Evolutionary conservation across 2,888 invertebrate species (phyloP).

Genomic region (Loripinus fragilis): DNA sequence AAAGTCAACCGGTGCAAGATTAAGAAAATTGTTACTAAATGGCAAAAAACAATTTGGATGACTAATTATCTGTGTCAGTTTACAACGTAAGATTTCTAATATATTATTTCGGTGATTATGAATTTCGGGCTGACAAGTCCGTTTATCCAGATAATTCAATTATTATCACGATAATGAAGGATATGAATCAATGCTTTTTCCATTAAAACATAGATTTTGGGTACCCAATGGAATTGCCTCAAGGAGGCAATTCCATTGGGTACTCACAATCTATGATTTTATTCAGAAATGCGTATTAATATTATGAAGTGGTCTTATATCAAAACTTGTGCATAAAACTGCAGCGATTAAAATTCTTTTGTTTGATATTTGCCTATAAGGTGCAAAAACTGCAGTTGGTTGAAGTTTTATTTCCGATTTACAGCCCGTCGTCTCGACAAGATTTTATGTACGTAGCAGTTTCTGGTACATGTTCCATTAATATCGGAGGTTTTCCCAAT

Average conservation of each 20-base stretch:
- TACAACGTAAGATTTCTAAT: conserved; percentile 10
- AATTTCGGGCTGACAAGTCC: too few species aligned
- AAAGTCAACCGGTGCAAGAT: conserved; percentile 7
- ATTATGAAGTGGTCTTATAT: too few species aligned
- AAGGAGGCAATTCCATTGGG: too few species aligned
- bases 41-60: neutral
- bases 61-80: conserved; percentile 8
- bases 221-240: too few species aligned
- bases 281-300: too few species aligned
- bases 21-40: neutral
- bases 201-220: too few species aligned
- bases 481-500: neutral
- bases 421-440: conserved; percentile 16
- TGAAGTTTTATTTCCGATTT: conserved; percentile 9
- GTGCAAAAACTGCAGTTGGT: conserved; percentile 17
- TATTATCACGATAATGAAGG: too few species aligned
- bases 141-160: too few species aligned
- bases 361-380: conserved; percentile 15
- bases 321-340: too few species aligned
- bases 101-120: conserved; percentile 2
- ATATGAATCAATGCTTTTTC: too few species aligned
- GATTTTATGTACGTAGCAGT: neutral
- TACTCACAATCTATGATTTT: too few species aligned
- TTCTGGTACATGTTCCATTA: conserved; percentile 13
- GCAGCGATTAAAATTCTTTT: conserved; percentile 8